Evolutionary conservation across 2,888 invertebrate species (phyloP).

Genomic region (Microchrysa polita): DNA sequence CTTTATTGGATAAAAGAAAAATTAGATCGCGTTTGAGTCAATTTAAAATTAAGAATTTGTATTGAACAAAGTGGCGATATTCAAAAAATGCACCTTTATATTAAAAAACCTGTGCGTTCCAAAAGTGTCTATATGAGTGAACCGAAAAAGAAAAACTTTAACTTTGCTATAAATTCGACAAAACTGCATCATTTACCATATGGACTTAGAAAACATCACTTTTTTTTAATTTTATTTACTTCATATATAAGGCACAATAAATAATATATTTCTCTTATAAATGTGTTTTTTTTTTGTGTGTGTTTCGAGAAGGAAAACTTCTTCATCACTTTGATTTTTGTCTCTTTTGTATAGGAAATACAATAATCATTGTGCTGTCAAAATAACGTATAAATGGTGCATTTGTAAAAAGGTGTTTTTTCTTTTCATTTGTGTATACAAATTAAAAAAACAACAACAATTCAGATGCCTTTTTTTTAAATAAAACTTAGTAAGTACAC

Average conservation of each 20-base stretch:
- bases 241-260: slow-evolving; percentile 38
- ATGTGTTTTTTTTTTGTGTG: not conserved
- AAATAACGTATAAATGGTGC: slow-evolving; percentile 15
- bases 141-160: too few species aligned
- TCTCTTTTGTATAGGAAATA: not conserved
- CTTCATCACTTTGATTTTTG: not conserved
- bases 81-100: too few species aligned
- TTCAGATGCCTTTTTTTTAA: not conserved
- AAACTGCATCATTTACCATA: too few species aligned
- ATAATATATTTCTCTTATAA: slow-evolving; percentile 7
- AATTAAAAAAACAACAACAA: too few species aligned
- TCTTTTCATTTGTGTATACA: not conserved
- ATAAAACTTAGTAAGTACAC: slow-evolving; percentile 3
- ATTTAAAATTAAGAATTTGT: too few species aligned
- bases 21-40: too few species aligned
- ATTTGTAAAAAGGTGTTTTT: not conserved
- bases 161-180: too few species aligned
- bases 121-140: too few species aligned
- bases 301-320: not conserved
- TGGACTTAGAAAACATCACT: not conserved
- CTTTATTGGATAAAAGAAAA: too few species aligned
- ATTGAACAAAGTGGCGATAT: too few species aligned
- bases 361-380: slow-evolving; percentile 23
- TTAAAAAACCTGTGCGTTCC: too few species aligned
- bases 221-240: slow-evolving; percentile 19